Evolutionary conservation across 37 sponge, comb jelly and placozoan genomes (phyloP).

Genomic region (Trichoplax adhaerens): DNA sequence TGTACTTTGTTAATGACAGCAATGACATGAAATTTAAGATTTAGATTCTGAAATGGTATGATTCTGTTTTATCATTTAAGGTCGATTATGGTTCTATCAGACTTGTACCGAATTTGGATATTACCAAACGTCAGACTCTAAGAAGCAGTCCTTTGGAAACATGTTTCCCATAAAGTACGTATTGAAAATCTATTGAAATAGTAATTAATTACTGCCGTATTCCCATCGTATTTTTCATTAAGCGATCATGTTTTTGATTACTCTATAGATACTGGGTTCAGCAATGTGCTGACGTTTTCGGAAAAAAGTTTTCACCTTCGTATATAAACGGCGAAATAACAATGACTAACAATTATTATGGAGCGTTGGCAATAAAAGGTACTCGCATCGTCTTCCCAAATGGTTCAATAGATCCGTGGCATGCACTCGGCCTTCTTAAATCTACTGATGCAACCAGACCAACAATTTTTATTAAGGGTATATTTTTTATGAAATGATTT

Average conservation of each 20-base stretch:
- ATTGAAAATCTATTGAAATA: no score
- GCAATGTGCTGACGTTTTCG: slow-evolving; percentile 38
- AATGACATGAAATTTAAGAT: no score
- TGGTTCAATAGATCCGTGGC: slow-evolving; percentile 87
- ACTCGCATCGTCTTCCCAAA: slow-evolving; percentile 78
- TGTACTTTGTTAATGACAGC: no score
- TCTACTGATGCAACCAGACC: neutral
- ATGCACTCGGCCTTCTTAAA: slow-evolving; percentile 39
- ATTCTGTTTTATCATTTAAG: slow-evolving; percentile 5
- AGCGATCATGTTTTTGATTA: no score
- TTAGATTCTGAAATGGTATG: no score
- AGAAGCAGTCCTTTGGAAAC: slow-evolving; percentile 36
- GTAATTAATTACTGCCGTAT: no score
- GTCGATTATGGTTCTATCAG: slow-evolving; percentile 65
- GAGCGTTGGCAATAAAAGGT: slow-evolving; percentile 1
- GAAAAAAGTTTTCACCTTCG: slow-evolving; percentile 5
- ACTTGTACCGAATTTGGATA: slow-evolving; percentile 80
- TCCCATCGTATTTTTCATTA: no score
- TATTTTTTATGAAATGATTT: no score
- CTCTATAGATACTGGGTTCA: slow-evolving; percentile 10
- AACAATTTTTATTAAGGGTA: slow-evolving; percentile 40
- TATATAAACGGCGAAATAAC: slow-evolving; percentile 9
- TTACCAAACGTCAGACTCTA: slow-evolving; percentile 64
- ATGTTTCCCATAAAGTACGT: slow-evolving; percentile 19
- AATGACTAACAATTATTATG: slow-evolving; percentile 48